Base-by-base conservation (phyloP, 1,140 invertebrate species). In the Ostrea edulis region DNA sequence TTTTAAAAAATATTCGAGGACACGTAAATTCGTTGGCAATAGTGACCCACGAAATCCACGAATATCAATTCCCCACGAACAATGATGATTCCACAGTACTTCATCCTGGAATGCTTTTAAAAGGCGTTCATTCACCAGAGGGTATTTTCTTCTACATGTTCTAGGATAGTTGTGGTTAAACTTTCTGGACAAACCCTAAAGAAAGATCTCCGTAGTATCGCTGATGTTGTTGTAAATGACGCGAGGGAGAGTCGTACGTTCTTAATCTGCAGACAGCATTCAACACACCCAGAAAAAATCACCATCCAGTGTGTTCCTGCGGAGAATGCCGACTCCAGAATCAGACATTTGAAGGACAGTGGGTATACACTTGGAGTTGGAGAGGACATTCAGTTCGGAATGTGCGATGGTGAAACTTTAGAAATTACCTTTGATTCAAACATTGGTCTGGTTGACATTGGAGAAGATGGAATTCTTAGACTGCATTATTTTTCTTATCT, bases 391-490 rank as follows among this genome's bases (percentile, higher is more conserved):
- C 44, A 53, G 44, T 83, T 83, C 12, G 82, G 82, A 14, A 83
- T 83, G 52, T 83, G 82, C 53, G 82, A 83, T 20, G 82, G 82
- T 35, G 82, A 83, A 83, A 25, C 44, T n/a, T 53, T 83, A 44
- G 44, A 83, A 52, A 83, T 83, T n/a, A 83, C 82, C 4, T 83
- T 53, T 83, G 82, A 83, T 20, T 44, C 25, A n/a, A 52, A 83
- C n/a, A 51, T 83, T 9, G 82, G 82, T 53, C 29, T 83, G 17
- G 82, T 83, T 17, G 52, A 52, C 51, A 83, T 54, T n/a, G 82
- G 82, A 9, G 68, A 77, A 25, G 68, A 77, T 35, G 68, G 68
- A 12, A 7, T 77, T 29, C 25, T 77, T 29, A 77, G 68, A 17
- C 22, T 77, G 22, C 29, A 77, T 25, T 77, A 77, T 12, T 77